Conservation (phyloP, 2,888 invertebrate genomes). For the Pachymerium ferrugineum region DNA sequence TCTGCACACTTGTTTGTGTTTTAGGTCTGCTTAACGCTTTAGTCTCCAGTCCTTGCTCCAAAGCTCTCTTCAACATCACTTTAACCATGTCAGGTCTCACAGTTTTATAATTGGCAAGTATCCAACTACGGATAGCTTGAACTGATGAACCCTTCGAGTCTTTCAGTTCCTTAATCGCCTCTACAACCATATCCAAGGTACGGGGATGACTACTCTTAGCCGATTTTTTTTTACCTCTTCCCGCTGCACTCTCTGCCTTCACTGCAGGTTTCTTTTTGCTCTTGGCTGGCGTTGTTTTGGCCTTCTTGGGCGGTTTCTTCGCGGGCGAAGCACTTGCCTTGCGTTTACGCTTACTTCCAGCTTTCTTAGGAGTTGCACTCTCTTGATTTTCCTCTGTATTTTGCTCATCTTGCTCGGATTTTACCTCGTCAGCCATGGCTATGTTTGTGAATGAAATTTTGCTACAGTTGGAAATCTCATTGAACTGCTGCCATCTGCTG, state of each 20-base stretch:
- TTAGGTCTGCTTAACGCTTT: conserved; percentile 34
- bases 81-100: conserved; percentile 37
- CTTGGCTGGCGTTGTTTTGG: conserved; percentile 29
- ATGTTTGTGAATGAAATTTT: not conserved
- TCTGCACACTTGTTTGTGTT: conserved; percentile 31
- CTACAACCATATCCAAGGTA: conserved; percentile 36
- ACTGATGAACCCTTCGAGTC: conserved; percentile 36
- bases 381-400: not conserved
- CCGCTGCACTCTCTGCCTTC: not conserved
- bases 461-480: not conserved
- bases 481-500: not conserved
- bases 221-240: conserved; percentile 30
- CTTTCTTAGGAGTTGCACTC: not conserved
- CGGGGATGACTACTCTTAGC: conserved; percentile 36
- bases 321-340: not conserved
- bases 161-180: conserved; percentile 34
- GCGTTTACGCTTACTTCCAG: not conserved
- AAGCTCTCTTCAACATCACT: conserved; percentile 35
- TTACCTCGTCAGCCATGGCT: conserved; percentile 2
- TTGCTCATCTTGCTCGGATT: not conserved
- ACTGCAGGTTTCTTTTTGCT: not conserved
- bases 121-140: conserved; percentile 36
- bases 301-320: not conserved
- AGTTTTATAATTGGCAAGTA: conserved; percentile 35
- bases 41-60: conserved; percentile 35